Conservation (phyloP, 2,888 invertebrate species). For the Dicyrtoma fusca region DNA sequence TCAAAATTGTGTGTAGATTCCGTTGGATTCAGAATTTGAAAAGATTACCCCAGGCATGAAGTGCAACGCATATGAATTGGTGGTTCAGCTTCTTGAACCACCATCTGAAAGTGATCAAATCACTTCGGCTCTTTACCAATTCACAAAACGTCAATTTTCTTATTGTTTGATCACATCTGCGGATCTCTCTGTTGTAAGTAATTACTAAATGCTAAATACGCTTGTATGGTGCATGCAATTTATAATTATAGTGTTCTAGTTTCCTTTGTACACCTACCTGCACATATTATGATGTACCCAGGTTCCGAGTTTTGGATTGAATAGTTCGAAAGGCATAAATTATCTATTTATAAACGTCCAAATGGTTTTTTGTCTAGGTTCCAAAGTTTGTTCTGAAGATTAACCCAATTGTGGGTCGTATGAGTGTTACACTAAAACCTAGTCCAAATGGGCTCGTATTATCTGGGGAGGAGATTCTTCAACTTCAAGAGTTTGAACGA, state of each 20-base stretch:
- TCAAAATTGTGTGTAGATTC: conserved; percentile 12
- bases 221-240: no score
- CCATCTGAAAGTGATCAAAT: background rate
- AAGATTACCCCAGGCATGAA: conserved; percentile 9
- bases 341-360: no score
- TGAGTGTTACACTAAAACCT: conserved; percentile 31
- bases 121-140: conserved; percentile 15
- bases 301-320: no score
- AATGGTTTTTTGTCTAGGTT: no score
- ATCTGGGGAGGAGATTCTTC: conserved; percentile 62
- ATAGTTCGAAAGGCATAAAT: no score
- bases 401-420: conserved; percentile 22
- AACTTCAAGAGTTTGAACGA: conserved; percentile 70
- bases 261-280: no score
- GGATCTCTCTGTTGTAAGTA: conserved; percentile 22
- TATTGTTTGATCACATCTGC: conserved; percentile 26
- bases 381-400: conserved; percentile 27
- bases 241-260: no score
- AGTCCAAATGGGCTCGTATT: conserved; percentile 60
- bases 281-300: no score
- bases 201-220: no score
- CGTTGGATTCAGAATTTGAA: background rate
- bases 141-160: background rate
- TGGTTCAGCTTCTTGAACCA: background rate
- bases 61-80: conserved; percentile 22